phyloP scores from a whole-genome alignment of 1,140 invertebrate species.

The Radopholus similis region DNA sequence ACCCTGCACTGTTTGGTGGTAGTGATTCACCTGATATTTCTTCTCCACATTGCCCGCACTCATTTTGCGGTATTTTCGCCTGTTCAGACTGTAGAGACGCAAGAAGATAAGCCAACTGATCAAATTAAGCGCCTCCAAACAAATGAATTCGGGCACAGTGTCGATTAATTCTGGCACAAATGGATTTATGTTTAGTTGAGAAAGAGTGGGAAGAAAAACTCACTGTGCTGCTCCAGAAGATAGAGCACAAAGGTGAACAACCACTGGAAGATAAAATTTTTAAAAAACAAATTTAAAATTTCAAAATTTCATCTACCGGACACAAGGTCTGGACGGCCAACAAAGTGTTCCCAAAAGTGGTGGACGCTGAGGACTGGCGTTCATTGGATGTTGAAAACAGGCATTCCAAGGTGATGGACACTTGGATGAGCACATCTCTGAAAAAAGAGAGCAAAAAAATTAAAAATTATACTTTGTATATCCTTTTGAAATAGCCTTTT shows the following conservation, averaged over 20 bases:
- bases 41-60: neutral
- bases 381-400: no score
- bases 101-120: neutral
- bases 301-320: neutral
- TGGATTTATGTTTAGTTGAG: neutral
- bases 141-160: neutral
- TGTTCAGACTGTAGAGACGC: neutral
- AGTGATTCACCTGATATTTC: neutral
- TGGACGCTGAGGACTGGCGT: no score
- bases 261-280: constrained; percentile 9
- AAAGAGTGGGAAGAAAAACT: no score
- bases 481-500: neutral
- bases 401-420: neutral
- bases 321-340: neutral
- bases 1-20: no score
- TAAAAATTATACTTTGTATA: neutral
- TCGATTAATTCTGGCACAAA: neutral
- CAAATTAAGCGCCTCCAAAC: neutral
- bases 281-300: neutral
- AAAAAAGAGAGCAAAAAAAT: neutral
- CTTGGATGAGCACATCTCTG: neutral
- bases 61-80: neutral
- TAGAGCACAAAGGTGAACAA: neutral
- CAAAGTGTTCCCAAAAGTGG: no score
- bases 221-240: neutral